Evolutionary conservation across 2,797 vertebrate genomes (phyloP).

Genomic region (Enteromius paludinosus): DNA sequence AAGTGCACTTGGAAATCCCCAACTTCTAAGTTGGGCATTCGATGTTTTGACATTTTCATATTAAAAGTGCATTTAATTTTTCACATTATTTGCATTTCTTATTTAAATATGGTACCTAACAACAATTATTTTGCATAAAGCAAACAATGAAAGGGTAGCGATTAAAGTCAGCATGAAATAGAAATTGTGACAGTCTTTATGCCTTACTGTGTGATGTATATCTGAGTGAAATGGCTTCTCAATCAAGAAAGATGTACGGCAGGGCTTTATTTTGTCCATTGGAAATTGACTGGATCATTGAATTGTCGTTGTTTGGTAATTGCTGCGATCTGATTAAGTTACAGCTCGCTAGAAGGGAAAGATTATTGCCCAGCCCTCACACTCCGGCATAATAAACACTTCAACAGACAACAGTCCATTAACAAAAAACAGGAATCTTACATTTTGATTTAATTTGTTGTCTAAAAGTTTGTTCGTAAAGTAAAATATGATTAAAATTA

Average conservation of each 20-base stretch:
- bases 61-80: background rate
- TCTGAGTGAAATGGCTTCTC: background rate
- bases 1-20: conserved; percentile 30
- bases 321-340: background rate
- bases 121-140: background rate
- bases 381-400: background rate
- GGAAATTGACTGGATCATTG: background rate
- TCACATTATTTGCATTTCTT: background rate
- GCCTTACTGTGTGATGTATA: background rate
- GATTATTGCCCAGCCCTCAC: background rate
- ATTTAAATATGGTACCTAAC: background rate
- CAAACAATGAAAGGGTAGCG: background rate
- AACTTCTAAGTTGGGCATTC: background rate
- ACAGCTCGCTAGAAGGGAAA: too few species aligned
- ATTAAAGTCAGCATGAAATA: background rate
- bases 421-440: background rate
- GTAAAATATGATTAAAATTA: background rate
- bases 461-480: background rate
- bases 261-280: background rate
- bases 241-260: background rate
- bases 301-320: background rate
- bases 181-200: background rate
- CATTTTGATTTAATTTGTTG: background rate
- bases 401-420: background rate
- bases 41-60: background rate